Conservation (phyloP, 1,140 invertebrate species). For the Cheumatopsyche charites region DNA sequence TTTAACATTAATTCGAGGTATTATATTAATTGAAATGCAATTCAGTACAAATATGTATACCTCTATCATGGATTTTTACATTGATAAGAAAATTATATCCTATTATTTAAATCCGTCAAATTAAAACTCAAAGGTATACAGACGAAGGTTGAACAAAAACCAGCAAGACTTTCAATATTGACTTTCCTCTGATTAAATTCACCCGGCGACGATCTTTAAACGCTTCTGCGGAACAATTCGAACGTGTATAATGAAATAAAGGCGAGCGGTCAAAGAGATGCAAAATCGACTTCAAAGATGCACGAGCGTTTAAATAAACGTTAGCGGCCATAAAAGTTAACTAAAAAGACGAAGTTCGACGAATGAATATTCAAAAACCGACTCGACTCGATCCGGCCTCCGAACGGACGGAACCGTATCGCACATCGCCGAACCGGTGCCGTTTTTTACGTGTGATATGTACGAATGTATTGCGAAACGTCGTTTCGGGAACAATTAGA, state of each 20-base stretch:
- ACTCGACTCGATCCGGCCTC: slow-evolving; percentile 2
- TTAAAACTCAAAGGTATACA: no score
- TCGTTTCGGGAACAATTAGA: slow-evolving; percentile 20
- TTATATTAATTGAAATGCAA: no score
- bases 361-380: slow-evolving; percentile 25
- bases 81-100: no score
- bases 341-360: slow-evolving; percentile 19
- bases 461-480: slow-evolving; percentile 23
- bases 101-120: no score
- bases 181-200: not conserved
- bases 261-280: not conserved
- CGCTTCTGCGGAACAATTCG: not conserved
- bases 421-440: not conserved
- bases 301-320: slow-evolving; percentile 4
- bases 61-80: no score
- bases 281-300: slow-evolving; percentile 10
- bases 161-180: no score
- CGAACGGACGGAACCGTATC: not conserved
- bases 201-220: not conserved
- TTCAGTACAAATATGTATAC: no score
- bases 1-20: no score
- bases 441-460: no score
- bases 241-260: slow-evolving; percentile 6
- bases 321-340: slow-evolving; percentile 11
- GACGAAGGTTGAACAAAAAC: no score